phyloP scores from a whole-genome alignment of 2,113 vertebrate species.

The Cryptotis parvus region DNA sequence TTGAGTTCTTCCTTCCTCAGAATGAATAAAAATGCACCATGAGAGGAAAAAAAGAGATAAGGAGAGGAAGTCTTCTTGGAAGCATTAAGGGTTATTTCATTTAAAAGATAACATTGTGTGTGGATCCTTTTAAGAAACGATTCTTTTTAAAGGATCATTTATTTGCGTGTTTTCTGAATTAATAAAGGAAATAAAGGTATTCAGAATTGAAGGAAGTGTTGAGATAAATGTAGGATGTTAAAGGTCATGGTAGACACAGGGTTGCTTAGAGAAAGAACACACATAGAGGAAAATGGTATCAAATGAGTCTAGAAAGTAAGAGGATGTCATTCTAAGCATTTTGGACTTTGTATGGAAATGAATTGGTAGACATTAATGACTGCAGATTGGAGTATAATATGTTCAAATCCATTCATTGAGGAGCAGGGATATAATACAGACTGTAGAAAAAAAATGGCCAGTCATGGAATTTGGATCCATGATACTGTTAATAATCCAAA shows the following conservation, averaged over 20 bases:
- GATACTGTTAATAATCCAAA: neutral
- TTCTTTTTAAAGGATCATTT: neutral
- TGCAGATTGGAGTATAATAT: neutral
- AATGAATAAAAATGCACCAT: neutral
- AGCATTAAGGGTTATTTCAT: neutral
- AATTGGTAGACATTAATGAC: neutral
- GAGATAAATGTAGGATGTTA: neutral
- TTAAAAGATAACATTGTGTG: constrained; percentile 14
- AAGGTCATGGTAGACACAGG: neutral
- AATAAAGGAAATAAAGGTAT: neutral
- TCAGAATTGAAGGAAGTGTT: neutral
- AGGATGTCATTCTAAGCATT: neutral
- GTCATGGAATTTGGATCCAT: neutral
- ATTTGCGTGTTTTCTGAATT: constrained; percentile 6
- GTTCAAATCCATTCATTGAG: neutral
- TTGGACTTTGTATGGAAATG: neutral
- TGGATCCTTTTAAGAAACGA: neutral
- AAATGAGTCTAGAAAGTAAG: neutral
- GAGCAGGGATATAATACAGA: neutral
- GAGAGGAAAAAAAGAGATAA: neutral
- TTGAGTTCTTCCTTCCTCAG: neutral
- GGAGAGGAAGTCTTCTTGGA: neutral
- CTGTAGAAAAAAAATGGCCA: neutral
- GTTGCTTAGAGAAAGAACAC: neutral
- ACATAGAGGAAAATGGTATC: neutral